These are phyloP conservation scores for Psammodynastes pulverulentus DNA, from an alignment of 2,113 vertebrate genomes.

Conservation along the genomic window DNA sequence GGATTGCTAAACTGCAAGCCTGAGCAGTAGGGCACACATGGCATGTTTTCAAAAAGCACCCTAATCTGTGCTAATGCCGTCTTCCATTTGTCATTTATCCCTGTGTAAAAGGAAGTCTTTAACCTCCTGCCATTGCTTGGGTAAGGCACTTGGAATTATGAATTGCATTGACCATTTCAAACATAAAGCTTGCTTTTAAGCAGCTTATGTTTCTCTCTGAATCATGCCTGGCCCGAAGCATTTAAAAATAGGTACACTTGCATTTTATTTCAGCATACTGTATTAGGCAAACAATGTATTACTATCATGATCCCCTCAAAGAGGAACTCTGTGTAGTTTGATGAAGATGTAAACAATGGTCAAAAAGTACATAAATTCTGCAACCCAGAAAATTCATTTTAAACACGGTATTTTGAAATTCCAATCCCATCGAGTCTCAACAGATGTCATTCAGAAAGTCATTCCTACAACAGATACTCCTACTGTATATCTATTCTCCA, in stretches of 20 bases:
- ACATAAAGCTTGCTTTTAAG: not conserved
- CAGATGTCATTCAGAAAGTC: not conserved
- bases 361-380: not conserved
- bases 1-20: conserved; percentile 27
- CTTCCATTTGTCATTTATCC: conserved; percentile 24
- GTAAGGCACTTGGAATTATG: not conserved
- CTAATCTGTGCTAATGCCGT: conserved; percentile 23
- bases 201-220: not conserved
- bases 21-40: not conserved
- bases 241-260: not conserved
- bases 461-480: not conserved
- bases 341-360: not conserved
- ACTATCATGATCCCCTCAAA: not conserved
- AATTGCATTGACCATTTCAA: not conserved
- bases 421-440: not conserved
- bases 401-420: not conserved
- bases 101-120: not conserved
- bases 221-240: not conserved
- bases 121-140: not conserved
- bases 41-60: conserved; percentile 5
- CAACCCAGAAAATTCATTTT: not conserved
- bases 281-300: not conserved
- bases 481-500: not conserved
- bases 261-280: not conserved
- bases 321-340: not conserved